These are phyloP conservation scores for Ypsolopha scabrella DNA, from an alignment of 2,888 invertebrate genomes.

Conservation along the genomic window DNA sequence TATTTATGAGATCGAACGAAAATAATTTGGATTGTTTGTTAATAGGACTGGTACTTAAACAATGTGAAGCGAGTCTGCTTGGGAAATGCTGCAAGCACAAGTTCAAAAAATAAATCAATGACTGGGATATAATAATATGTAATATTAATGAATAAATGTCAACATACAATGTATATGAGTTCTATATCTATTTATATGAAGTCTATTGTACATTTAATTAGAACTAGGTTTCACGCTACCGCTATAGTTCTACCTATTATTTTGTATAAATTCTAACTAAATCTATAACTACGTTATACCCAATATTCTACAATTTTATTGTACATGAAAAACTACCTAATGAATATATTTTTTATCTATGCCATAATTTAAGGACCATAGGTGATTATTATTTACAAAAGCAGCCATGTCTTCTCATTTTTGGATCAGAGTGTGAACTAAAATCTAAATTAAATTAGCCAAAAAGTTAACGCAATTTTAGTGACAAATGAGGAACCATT, in stretches of 20 bases:
- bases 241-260: slow-evolving; percentile 40
- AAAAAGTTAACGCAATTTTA: slow-evolving; percentile 19
- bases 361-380: slow-evolving; percentile 55
- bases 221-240: slow-evolving; percentile 50
- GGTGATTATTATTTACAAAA: slow-evolving; percentile 63
- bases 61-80: neutral
- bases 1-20: neutral
- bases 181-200: slow-evolving; percentile 13
- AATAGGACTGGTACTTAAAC: neutral
- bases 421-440: slow-evolving; percentile 35
- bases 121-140: neutral
- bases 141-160: slow-evolving; percentile 11
- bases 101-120: neutral
- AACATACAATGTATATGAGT: slow-evolving; percentile 15
- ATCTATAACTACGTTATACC: slow-evolving; percentile 44
- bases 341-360: slow-evolving; percentile 57
- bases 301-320: slow-evolving; percentile 64
- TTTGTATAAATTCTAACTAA: slow-evolving; percentile 67
- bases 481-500: slow-evolving; percentile 31
- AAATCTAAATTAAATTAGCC: slow-evolving; percentile 29
- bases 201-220: slow-evolving; percentile 47
- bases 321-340: slow-evolving; percentile 61
- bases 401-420: slow-evolving; percentile 55
- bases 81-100: neutral
- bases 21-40: neutral